phyloP scores from a whole-genome alignment of 2,113 vertebrate genomes.

The Melanerpes aurifrons region DNA sequence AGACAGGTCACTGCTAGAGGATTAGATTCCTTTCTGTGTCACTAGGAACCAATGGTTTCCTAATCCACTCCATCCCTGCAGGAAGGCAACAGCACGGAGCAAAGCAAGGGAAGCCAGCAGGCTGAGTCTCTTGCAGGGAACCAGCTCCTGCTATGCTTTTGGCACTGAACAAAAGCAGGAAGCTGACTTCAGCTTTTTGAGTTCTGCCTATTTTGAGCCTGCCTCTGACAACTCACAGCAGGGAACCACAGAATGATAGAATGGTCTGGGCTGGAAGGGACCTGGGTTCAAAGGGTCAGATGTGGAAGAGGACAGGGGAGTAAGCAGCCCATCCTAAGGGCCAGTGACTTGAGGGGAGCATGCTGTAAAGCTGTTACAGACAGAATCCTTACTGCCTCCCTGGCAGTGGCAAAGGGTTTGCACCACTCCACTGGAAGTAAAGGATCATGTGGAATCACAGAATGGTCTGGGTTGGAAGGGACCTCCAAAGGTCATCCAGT shows the following conservation, averaged over 20 bases:
- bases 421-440: background rate
- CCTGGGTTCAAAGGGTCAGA: background rate
- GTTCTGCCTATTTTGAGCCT: background rate
- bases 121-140: background rate
- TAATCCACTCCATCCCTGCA: background rate
- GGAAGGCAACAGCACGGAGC: background rate
- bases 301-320: background rate
- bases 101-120: background rate
- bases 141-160: background rate
- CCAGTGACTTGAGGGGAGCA: background rate
- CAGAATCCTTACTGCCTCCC: no score
- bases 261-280: background rate
- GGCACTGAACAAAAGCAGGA: constrained; percentile 44
- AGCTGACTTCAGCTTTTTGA: background rate
- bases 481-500: no score
- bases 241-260: no score
- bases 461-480: no score
- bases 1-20: background rate
- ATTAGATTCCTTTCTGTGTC: background rate
- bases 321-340: background rate
- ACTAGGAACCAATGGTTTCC: background rate
- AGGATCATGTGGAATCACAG: background rate
- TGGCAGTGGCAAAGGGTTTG: background rate
- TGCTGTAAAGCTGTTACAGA: background rate
- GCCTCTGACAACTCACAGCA: background rate